Evolutionary conservation across 2,797 vertebrate genomes (phyloP).

Genomic region (Corythornis leucogaster): DNA sequence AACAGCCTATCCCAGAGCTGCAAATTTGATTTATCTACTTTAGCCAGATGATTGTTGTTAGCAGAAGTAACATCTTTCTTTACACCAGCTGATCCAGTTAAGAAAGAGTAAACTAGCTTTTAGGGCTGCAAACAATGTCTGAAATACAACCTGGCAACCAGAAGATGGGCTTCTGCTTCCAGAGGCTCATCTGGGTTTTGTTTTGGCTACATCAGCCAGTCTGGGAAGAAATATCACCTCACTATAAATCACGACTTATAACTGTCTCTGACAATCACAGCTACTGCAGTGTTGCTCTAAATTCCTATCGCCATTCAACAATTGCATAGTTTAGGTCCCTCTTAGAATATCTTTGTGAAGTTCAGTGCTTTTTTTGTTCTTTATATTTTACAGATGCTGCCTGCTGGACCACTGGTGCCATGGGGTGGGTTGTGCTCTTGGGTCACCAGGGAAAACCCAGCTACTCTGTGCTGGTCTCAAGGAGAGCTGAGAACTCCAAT

Average conservation of each 20-base stretch:
- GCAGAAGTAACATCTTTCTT: constrained; percentile 15
- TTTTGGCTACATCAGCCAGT: neutral
- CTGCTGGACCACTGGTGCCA: neutral
- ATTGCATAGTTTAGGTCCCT: neutral
- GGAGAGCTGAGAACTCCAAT: neutral
- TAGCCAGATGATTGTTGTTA: constrained; percentile 1
- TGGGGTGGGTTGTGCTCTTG: neutral
- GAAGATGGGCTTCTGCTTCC: neutral
- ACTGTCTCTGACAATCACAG: neutral
- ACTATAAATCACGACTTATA: neutral
- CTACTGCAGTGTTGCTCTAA: neutral
- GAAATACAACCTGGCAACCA: constrained; percentile 20
- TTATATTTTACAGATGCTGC: neutral
- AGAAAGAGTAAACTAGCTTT: neutral
- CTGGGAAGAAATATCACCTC: neutral
- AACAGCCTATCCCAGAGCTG: neutral
- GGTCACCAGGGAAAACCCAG: neutral
- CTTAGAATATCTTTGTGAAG: neutral
- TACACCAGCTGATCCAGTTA: neutral
- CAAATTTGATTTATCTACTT: constrained; percentile 41
- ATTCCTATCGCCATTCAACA: neutral
- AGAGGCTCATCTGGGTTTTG: neutral
- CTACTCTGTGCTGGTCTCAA: neutral
- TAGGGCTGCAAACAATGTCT: neutral
- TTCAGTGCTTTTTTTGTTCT: neutral